Percentiles rank a stretch among this genome's conserved stretches.
Evolutionary conservation across 37 sponge, comb jelly and placozoan genomes (phyloP).

Genomic region (Cladorhizidae sp.): DNA sequence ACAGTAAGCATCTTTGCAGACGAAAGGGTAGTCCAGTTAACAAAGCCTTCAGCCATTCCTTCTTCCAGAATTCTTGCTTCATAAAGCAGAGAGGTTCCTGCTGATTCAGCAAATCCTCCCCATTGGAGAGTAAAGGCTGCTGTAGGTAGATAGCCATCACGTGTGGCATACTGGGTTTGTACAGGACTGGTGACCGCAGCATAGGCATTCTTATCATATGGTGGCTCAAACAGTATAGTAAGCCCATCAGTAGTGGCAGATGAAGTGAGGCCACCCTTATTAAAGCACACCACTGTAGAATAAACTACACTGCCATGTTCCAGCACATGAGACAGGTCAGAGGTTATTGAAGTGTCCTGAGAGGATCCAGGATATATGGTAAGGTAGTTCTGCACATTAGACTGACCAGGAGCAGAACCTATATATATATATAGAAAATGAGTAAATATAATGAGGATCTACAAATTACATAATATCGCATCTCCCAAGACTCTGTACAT

Average conservation of each 20-base stretch:
- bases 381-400: conserved; percentile 22
- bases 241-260: conserved; percentile 65
- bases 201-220: background rate
- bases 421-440: too few relatives aligned
- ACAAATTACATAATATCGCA: too few relatives aligned
- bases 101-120: conserved; percentile 40
- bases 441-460: too few relatives aligned
- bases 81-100: conserved; percentile 40
- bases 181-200: conserved; percentile 15
- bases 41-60: background rate
- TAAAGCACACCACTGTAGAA: conserved; percentile 58
- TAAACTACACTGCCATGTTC: conserved; percentile 35
- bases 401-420: conserved; percentile 22
- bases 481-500: too few relatives aligned
- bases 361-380: background rate
- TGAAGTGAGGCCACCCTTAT: conserved; percentile 54
- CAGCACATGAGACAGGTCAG: conserved; percentile 5
- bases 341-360: background rate
- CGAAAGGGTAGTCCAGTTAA: conserved; percentile 55
- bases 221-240: conserved; percentile 16
- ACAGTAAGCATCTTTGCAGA: conserved; percentile 27
- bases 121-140: conserved; percentile 25
- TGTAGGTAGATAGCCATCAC: conserved; percentile 34
- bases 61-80: conserved; percentile 30
- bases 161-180: conserved; percentile 13